phyloP scores from a whole-genome alignment of 1,140 invertebrate genomes.

The Danaus melanippus region DNA sequence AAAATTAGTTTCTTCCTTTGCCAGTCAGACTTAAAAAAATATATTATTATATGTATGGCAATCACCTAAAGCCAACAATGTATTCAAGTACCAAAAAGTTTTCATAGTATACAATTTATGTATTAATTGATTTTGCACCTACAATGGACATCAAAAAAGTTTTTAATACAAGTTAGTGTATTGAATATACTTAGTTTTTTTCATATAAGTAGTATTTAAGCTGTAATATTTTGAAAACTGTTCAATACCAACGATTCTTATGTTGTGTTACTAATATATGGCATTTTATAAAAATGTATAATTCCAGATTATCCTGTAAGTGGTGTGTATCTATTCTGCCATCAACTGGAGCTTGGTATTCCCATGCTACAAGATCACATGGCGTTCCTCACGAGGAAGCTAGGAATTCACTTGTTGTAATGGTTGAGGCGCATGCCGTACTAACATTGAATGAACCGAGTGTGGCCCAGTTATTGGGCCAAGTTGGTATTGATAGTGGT shows the following conservation, averaged over 20 bases:
- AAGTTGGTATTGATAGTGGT: constrained; percentile 47
- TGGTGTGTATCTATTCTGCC: constrained; percentile 73
- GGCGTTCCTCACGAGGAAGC: constrained; percentile 73
- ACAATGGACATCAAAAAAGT: too few relatives aligned
- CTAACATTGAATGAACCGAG: constrained; percentile 67
- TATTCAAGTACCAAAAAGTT: too few relatives aligned
- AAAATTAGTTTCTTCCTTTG: too few relatives aligned
- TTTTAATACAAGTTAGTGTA: background rate
- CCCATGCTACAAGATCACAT: constrained; percentile 74
- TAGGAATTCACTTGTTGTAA: constrained; percentile 74
- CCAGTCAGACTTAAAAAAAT: too few relatives aligned
- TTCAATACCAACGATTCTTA: too few relatives aligned
- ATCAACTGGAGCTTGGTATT: constrained; percentile 74
- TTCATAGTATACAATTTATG: too few relatives aligned
- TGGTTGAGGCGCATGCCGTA: constrained; percentile 77
- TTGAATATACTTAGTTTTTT: background rate
- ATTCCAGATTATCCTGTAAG: constrained; percentile 73
- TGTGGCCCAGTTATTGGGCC: constrained; percentile 52
- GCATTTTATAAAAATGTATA: background rate
- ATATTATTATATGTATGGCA: too few relatives aligned
- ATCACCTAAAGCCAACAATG: too few relatives aligned
- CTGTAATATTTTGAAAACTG: background rate
- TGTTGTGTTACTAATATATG: too few relatives aligned
- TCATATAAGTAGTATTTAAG: background rate
- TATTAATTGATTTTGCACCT: too few relatives aligned